phyloP scores from a whole-genome alignment of 2,888 invertebrate species.

The Rhorus exstirpatorius region DNA sequence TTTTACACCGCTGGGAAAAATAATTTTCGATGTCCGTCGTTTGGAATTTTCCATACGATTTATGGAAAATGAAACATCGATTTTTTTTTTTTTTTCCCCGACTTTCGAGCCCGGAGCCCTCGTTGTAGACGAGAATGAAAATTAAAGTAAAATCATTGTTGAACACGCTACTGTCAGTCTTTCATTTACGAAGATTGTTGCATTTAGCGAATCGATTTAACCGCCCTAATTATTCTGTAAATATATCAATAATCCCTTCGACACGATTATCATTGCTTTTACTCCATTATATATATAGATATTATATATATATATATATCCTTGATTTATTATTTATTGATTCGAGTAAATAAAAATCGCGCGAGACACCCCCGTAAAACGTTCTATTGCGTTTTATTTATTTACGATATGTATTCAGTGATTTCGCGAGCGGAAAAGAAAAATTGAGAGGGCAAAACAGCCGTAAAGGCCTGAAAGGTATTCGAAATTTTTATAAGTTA shows the following conservation, averaged over 20 bases:
- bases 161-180: constrained; percentile 82
- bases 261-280: constrained; percentile 43
- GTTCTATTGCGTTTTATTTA: constrained; percentile 59
- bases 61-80: too few species aligned
- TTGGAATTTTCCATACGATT: constrained; percentile 6
- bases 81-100: not conserved
- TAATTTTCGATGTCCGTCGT: too few species aligned
- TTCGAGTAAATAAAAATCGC: not conserved
- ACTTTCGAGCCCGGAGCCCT: constrained; percentile 18
- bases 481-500: too few species aligned
- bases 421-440: constrained; percentile 22
- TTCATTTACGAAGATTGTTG: constrained; percentile 79
- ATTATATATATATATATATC: too few species aligned
- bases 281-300: too few species aligned
- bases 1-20: too few species aligned
- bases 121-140: not conserved
- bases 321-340: constrained; percentile 22
- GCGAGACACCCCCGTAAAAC: not conserved
- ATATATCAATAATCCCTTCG: constrained; percentile 46
- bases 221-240: constrained; percentile 58
- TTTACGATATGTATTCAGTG: constrained; percentile 26
- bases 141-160: constrained; percentile 47
- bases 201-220: constrained; percentile 76
- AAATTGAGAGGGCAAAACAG: not conserved
- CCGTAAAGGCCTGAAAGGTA: too few species aligned